These are phyloP conservation scores for Drosophila repletoides DNA, from an alignment of 1,140 invertebrate species.

Conservation along the genomic window DNA sequence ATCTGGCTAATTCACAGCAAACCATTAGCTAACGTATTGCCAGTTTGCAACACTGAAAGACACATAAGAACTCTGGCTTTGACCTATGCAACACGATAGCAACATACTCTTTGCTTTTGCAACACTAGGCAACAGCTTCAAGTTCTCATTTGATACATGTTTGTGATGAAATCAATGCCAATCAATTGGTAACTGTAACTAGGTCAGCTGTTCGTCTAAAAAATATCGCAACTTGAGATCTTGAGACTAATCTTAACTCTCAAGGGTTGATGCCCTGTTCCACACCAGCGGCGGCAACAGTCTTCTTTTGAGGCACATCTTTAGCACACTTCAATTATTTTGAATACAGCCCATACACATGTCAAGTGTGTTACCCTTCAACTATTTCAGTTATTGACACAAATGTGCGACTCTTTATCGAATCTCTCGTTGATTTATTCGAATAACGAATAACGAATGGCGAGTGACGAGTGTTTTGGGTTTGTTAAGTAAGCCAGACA, in stretches of 20 bases:
- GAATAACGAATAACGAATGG: not conserved
- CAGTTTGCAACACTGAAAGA: no score
- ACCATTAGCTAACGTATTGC: no score
- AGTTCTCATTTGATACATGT: not conserved
- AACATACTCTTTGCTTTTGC: no score
- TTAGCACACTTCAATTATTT: slow-evolving; percentile 1
- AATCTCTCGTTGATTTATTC: not conserved
- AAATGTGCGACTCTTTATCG: slow-evolving; percentile 25
- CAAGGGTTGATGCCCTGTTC: slow-evolving; percentile 15
- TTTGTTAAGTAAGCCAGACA: not conserved
- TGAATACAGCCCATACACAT: slow-evolving; percentile 13
- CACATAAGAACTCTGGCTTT: no score
- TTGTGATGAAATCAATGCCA: not conserved
- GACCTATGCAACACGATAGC: no score
- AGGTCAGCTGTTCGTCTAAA: slow-evolving; percentile 1
- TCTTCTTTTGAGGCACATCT: not conserved
- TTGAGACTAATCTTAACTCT: not conserved
- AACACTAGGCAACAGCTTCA: not conserved
- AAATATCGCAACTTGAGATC: not conserved
- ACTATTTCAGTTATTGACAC: slow-evolving; percentile 52
- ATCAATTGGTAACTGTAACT: slow-evolving; percentile 5
- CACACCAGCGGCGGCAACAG: not conserved
- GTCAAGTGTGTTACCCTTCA: slow-evolving; percentile 63
- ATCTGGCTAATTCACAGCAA: no score
- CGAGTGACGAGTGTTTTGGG: not conserved